Evolutionary conservation across 1,140 invertebrate species (phyloP).

Genomic region (Trichogramma pretiosum): DNA sequence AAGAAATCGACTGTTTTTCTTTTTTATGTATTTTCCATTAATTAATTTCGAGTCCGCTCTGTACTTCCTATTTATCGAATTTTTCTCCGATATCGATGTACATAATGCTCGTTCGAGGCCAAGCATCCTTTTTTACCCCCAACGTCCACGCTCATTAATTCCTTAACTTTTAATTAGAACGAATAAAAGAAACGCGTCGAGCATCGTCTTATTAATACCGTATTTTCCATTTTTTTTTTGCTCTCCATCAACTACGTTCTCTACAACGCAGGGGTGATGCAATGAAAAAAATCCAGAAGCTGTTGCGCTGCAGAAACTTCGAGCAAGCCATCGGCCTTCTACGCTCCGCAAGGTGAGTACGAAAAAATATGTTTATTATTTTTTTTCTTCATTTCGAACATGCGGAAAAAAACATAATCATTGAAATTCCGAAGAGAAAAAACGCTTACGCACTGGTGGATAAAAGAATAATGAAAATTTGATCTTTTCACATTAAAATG

Average conservation of each 20-base stretch:
- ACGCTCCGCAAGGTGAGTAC: slow-evolving; percentile 77
- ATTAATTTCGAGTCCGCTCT: too few species aligned
- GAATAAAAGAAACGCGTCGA: neutral
- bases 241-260: too few species aligned
- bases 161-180: neutral
- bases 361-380: too few species aligned
- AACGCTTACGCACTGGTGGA: too few species aligned
- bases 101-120: too few species aligned
- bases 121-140: too few species aligned
- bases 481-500: too few species aligned
- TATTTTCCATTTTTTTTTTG: slow-evolving; percentile 3
- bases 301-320: slow-evolving; percentile 59
- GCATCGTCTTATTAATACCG: slow-evolving; percentile 4
- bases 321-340: slow-evolving; percentile 73
- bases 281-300: slow-evolving; percentile 77
- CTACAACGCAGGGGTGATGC: slow-evolving; percentile 59
- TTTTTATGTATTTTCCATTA: too few species aligned
- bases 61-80: too few species aligned
- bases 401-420: slow-evolving; percentile 1
- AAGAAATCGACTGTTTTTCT: too few species aligned
- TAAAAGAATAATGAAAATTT: neutral
- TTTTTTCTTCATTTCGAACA: slow-evolving; percentile 17
- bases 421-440: too few species aligned
- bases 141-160: neutral
- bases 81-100: too few species aligned